A percentile compares a stretch with the other conserved stretches of the same genome.
Conservation (phyloP, 2,888 invertebrate species). For the Tenthredo amoena region DNA sequence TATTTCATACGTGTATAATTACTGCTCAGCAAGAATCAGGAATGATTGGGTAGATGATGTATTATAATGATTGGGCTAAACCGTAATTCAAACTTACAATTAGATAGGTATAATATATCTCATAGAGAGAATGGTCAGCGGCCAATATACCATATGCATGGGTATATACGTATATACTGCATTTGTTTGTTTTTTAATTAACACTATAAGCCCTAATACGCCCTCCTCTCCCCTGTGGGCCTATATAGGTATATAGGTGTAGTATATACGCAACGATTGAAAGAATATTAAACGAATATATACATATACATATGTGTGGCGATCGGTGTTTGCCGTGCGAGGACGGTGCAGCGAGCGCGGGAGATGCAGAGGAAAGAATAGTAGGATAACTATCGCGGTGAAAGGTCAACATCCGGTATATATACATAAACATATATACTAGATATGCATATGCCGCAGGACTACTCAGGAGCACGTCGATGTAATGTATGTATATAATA, state of each 20-base stretch:
- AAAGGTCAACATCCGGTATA: conserved; percentile 62
- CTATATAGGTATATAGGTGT: neutral
- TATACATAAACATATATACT: neutral
- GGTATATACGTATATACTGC: neutral
- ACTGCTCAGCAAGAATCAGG: neutral
- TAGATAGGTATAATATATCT: too few species aligned
- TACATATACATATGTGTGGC: neutral
- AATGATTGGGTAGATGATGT: neutral
- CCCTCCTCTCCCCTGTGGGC: neutral
- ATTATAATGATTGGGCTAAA: neutral
- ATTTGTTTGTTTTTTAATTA: conserved; percentile 3
- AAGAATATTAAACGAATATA: conserved; percentile 3
- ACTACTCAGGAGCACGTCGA: neutral
- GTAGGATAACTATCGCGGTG: conserved; percentile 58
- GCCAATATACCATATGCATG: neutral
- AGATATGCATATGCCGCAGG: neutral
- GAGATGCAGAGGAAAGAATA: neutral
- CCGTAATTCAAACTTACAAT: neutral
- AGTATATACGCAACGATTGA: neutral
- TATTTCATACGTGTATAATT: neutral
- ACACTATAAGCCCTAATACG: neutral
- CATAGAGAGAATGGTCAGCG: neutral
- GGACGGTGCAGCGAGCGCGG: neutral
- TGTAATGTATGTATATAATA: neutral
- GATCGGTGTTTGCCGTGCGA: neutral